Evolutionary conservation across 2,113 vertebrate genomes (phyloP).

Genomic region (Sterna hirundo): DNA sequence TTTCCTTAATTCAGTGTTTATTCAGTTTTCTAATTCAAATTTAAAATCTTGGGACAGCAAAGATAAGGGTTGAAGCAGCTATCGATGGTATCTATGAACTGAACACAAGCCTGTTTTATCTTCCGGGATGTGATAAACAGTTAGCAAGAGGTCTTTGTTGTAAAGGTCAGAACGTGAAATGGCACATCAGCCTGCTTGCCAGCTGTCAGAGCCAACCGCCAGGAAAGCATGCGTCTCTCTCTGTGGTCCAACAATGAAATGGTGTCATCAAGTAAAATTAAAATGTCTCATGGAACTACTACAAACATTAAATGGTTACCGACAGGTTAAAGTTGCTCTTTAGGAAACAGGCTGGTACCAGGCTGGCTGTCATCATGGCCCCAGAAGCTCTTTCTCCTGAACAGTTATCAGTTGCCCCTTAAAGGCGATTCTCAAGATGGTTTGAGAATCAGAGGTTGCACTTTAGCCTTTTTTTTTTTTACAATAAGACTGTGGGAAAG

Average conservation of each 20-base stretch:
- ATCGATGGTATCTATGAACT: neutral
- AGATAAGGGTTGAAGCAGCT: neutral
- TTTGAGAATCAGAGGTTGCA: neutral
- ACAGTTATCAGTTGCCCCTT: neutral
- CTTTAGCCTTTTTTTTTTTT: neutral
- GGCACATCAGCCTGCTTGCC: neutral
- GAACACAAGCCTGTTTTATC: neutral
- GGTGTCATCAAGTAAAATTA: neutral
- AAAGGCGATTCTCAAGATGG: neutral
- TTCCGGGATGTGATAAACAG: neutral
- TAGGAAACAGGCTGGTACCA: neutral
- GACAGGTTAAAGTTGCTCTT: neutral
- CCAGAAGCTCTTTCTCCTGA: neutral
- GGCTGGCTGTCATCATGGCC: neutral
- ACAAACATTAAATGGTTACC: neutral
- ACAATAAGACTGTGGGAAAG: neutral
- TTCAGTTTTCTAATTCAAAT: neutral
- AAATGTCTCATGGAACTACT: neutral
- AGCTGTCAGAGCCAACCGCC: neutral
- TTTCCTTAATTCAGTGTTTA: neutral
- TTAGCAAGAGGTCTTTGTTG: neutral
- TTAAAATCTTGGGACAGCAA: neutral
- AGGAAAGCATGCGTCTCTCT: neutral
- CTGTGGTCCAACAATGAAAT: neutral
- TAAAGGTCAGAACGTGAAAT: conserved; percentile 38